Conservation (phyloP, 2,888 invertebrate species). For the Drosophila differens region DNA sequence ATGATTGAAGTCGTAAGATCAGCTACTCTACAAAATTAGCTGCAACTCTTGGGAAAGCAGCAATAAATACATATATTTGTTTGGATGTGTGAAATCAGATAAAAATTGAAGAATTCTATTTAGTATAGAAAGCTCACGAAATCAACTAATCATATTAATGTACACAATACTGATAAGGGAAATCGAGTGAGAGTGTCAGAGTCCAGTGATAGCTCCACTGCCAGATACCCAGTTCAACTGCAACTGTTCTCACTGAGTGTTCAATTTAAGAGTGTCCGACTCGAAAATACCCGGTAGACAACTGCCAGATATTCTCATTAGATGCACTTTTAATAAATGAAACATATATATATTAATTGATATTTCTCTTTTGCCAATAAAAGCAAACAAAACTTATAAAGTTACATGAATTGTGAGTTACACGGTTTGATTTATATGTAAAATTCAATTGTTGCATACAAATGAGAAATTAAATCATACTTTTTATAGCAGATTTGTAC, state of each 20-base stretch:
- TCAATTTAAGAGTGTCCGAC: background rate
- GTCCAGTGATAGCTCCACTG: background rate
- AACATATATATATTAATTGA: background rate
- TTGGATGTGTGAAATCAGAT: background rate
- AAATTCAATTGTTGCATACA: background rate
- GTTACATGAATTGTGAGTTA: background rate
- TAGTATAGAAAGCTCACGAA: background rate
- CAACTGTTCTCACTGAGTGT: background rate
- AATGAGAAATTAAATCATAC: background rate
- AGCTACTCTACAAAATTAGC: constrained; percentile 15
- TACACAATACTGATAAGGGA: background rate
- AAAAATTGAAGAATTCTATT: background rate
- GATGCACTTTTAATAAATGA: background rate
- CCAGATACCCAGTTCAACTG: background rate
- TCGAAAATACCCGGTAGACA: background rate
- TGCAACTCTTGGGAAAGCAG: background rate
- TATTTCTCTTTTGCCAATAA: background rate
- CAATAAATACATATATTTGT: background rate
- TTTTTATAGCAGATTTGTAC: background rate
- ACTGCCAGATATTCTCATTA: background rate
- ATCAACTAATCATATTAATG: background rate
- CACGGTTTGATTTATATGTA: background rate
- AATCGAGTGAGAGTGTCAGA: background rate
- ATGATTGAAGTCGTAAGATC: constrained; percentile 43
- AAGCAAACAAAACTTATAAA: background rate